Evolutionary conservation across 1,140 invertebrate species (phyloP).

Genomic region (Proctacanthus coquilletti): DNA sequence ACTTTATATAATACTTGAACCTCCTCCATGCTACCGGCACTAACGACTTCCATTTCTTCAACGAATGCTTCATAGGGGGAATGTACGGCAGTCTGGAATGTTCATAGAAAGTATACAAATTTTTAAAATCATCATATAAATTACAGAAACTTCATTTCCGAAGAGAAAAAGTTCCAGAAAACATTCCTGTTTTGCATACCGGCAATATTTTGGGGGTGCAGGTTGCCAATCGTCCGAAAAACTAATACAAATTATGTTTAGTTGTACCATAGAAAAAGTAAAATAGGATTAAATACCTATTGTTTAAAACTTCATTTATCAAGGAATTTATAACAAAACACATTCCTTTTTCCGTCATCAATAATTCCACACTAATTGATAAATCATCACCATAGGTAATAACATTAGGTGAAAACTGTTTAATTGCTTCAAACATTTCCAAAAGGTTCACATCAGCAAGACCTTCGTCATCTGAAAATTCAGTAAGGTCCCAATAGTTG

Average conservation of each 20-base stretch:
- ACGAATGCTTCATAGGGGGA: conserved; percentile 25
- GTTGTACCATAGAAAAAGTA: too few species aligned
- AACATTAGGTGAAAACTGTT: conserved; percentile 30
- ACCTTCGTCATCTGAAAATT: conserved; percentile 29
- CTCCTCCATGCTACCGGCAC: conserved; percentile 25
- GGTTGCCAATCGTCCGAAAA: too few species aligned
- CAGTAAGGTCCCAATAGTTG: conserved; percentile 25
- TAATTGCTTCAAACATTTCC: conserved; percentile 23
- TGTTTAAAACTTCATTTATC: too few species aligned
- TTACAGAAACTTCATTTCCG: too few species aligned
- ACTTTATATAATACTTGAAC: conserved; percentile 25
- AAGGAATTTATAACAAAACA: conserved; percentile 47
- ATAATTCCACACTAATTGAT: conserved; percentile 29
- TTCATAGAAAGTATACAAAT: too few species aligned
- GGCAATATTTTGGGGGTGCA: too few species aligned
- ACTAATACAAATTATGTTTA: too few species aligned
- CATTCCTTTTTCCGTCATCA: conserved; percentile 45
- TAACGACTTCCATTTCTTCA: conserved; percentile 19
- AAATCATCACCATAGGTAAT: conserved; percentile 29
- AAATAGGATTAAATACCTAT: too few species aligned
- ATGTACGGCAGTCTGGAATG: conserved; percentile 22
- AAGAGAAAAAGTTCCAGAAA: too few species aligned
- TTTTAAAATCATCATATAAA: too few species aligned
- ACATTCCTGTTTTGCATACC: too few species aligned
- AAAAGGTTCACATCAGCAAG: conserved; percentile 27